Evolutionary conservation across 2,797 vertebrate species (phyloP), one percentile per base, ranked within the genome.

Genomic region (Chrosomus eos): DNA sequence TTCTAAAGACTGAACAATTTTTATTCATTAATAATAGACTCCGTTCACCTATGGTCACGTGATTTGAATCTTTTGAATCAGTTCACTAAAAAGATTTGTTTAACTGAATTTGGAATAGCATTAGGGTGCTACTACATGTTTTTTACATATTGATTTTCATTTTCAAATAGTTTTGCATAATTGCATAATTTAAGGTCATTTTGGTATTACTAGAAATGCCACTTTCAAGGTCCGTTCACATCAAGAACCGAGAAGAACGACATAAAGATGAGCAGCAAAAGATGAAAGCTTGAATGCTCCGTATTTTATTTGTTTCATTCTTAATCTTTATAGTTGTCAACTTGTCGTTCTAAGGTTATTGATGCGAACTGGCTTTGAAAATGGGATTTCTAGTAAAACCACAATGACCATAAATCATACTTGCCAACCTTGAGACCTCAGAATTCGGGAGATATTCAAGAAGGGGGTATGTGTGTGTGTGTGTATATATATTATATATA

Each of bases 51-150:
- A n/a, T n/a, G n/a, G n/a, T n/a, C n/a, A n/a, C n/a, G n/a, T 5
- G 66, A 81, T 40, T 58, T 66, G 79, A 70, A 55, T 81, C 79
- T 58, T 67, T 81, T 71, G 31, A 71, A 14, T 80, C 77, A 14
- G 28, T 48, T 33, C 60, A 31, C 1, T 60, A 40, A 7, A 21
- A 77, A 11, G 36, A 60, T 19, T 60, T 18, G n/a, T n/a, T n/a
- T n/a, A n/a, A n/a, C n/a, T n/a, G n/a, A n/a, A n/a, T n/a, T n/a
- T n/a, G n/a, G n/a, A n/a, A n/a, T n/a, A n/a, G n/a, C n/a, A n/a
- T n/a, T n/a, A n/a, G 31, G 31, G 31, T 1, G 31, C n/a, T 26
- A n/a, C n/a, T n/a, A n/a, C n/a, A n/a, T 67, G 33, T 11, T 68
- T 38, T 67, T 36, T 18, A 10, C 18, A 66, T 66, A 33, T 5